Evolutionary conservation across 2,888 invertebrate species (phyloP).

Genomic region (Camptogramma bilineatum): DNA sequence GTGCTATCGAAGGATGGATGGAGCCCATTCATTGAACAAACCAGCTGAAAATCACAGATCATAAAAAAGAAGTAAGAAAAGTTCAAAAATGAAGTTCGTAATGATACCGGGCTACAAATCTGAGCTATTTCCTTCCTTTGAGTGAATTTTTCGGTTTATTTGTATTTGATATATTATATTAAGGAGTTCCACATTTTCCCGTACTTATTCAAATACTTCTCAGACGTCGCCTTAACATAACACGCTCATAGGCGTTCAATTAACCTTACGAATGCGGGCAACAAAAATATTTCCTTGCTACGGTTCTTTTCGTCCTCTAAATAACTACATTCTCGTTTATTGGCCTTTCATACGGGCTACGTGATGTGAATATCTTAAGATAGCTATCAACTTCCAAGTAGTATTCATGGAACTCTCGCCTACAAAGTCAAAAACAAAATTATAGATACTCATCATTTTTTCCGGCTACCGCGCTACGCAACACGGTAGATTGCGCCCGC

Average conservation of each 20-base stretch:
- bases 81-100: too few relatives aligned
- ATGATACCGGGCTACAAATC: too few relatives aligned
- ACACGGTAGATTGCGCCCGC: conserved; percentile 38
- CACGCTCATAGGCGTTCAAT: too few relatives aligned
- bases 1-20: too few relatives aligned
- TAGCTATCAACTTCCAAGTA: conserved; percentile 11
- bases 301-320: neutral
- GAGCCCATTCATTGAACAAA: too few relatives aligned
- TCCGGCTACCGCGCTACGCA: conserved; percentile 67
- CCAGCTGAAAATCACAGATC: too few relatives aligned
- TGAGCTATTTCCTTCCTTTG: too few relatives aligned
- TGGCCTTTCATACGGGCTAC: conserved; percentile 14
- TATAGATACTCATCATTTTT: conserved; percentile 39
- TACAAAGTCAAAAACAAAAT: conserved; percentile 30
- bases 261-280: neutral
- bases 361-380: conserved; percentile 21
- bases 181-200: too few relatives aligned
- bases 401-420: conserved; percentile 21
- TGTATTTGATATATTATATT: too few relatives aligned
- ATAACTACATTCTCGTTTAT: conserved; percentile 2
- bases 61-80: too few relatives aligned
- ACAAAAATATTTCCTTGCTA: neutral
- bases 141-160: too few relatives aligned
- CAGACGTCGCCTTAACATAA: neutral
- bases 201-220: too few relatives aligned